A percentile compares a stretch with the other conserved stretches of the same genome.
Evolutionary conservation across 2,888 invertebrate species (phyloP).

Genomic region (Mechanitis messenoides): DNA sequence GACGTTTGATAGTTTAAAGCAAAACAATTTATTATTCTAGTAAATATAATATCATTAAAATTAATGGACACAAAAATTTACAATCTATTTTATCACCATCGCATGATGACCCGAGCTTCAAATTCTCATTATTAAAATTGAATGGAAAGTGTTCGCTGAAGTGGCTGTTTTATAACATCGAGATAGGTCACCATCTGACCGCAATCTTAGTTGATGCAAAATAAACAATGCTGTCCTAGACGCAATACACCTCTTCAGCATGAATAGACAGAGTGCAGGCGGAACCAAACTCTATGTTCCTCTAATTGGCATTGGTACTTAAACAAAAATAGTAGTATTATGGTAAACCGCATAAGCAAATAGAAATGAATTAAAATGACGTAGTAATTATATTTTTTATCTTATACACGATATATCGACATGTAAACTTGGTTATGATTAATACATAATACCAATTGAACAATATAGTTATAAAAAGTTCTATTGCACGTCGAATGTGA

Average conservation of each 20-base stretch:
- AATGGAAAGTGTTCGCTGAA: constrained; percentile 2
- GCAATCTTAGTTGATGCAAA: constrained; percentile 3
- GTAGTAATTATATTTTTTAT: no score
- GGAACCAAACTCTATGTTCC: neutral
- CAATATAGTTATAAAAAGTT: no score
- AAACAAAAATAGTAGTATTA: neutral
- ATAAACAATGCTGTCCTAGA: neutral
- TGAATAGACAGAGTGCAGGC: neutral
- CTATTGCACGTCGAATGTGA: neutral
- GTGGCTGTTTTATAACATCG: constrained; percentile 4
- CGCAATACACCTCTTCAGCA: neutral
- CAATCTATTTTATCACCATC: neutral
- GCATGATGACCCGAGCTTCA: neutral
- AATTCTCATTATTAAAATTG: constrained; percentile 5
- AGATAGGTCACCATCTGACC: constrained; percentile 6
- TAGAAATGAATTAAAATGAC: no score
- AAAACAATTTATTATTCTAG: no score
- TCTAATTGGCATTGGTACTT: neutral
- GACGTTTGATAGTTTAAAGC: no score
- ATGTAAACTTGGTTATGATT: no score
- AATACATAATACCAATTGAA: no score
- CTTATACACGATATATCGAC: no score
- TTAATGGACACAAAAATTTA: no score
- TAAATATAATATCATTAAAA: no score
- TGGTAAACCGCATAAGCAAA: no score